phyloP scores from a whole-genome alignment of 2,797 vertebrate species.

The Anguilla obscura region DNA sequence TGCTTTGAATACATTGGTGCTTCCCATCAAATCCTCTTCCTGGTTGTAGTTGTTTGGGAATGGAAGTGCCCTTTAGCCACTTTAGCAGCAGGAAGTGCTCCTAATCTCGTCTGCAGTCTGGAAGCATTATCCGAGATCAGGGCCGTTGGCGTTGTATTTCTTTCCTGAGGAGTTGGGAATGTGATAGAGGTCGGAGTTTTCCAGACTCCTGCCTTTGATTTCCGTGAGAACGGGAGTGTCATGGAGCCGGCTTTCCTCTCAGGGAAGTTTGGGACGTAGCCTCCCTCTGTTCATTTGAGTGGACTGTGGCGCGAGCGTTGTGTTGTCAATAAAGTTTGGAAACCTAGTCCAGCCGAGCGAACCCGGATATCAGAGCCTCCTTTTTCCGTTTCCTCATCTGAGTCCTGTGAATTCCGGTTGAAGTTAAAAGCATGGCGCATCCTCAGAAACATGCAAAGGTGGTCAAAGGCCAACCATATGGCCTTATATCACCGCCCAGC shows the following conservation, averaged over 20 bases:
- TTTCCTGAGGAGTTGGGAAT: neutral
- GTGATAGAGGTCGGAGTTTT: neutral
- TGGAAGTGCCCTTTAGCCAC: neutral
- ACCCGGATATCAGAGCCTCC: neutral
- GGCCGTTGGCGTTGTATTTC: neutral
- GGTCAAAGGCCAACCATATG: neutral
- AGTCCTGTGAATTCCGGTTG: neutral
- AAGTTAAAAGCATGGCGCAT: neutral
- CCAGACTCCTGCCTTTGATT: neutral
- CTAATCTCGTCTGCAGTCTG: neutral
- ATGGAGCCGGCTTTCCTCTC: neutral
- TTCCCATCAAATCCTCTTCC: neutral
- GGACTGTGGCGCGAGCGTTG: neutral
- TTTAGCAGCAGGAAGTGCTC: neutral
- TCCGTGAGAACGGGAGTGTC: neutral
- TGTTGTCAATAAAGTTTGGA: neutral
- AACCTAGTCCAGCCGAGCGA: neutral
- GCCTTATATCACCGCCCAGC: no score
- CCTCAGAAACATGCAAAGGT: neutral
- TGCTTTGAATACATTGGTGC: neutral
- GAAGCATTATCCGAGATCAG: neutral
- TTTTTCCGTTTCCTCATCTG: neutral
- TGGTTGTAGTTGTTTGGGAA: neutral
- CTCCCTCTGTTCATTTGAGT: neutral
- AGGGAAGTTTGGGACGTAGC: neutral